phyloP scores from a whole-genome alignment of 2,888 invertebrate genomes.

The Hemicrepidius hirtus region DNA sequence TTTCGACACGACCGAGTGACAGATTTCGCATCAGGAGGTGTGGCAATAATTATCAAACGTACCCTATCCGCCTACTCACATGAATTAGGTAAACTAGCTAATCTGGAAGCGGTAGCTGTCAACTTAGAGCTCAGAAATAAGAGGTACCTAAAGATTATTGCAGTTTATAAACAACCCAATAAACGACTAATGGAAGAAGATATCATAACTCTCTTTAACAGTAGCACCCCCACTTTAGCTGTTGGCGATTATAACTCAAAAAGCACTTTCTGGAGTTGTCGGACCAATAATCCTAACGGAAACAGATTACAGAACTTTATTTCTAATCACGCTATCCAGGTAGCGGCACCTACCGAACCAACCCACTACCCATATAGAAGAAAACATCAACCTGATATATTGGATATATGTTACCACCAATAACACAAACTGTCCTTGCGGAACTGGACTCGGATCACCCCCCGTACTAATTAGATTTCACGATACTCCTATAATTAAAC shows the following conservation, averaged over 20 bases:
- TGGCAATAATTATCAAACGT: background rate
- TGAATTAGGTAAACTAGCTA: background rate
- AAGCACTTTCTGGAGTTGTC: background rate
- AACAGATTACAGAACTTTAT: background rate
- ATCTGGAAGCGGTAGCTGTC: background rate
- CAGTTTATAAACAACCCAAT: background rate
- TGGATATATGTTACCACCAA: background rate
- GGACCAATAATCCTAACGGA: background rate
- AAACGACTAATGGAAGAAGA: background rate
- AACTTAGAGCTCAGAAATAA: background rate
- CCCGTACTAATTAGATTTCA: background rate
- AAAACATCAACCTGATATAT: background rate
- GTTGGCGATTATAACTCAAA: background rate
- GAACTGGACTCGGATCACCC: background rate
- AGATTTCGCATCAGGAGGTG: background rate
- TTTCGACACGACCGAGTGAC: background rate
- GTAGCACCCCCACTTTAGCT: background rate
- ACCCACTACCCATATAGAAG: background rate
- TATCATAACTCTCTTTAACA: background rate
- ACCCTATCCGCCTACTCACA: background rate
- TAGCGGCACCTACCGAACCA: background rate
- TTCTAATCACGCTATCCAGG: background rate
- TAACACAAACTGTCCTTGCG: background rate
- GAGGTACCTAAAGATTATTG: background rate
- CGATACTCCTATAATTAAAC: background rate